phyloP scores from a whole-genome alignment of 2,888 invertebrate genomes.

The Chymomyza amoena region DNA sequence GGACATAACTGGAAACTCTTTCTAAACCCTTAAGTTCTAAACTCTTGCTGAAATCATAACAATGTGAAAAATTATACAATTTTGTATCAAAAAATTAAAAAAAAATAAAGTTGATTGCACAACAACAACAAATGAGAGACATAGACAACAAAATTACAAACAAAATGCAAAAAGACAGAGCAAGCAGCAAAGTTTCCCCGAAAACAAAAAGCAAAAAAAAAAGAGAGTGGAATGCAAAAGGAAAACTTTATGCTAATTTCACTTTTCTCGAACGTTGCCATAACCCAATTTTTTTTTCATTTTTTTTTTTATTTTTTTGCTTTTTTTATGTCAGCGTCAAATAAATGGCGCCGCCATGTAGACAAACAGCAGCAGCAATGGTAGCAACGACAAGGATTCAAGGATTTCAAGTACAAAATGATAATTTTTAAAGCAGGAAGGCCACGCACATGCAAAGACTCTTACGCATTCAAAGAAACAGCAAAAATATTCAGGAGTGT shows the following conservation, averaged over 20 bases:
- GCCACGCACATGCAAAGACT: constrained; percentile 20
- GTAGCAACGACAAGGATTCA: constrained; percentile 27
- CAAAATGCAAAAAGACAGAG: constrained; percentile 45
- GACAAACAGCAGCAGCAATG: not conserved
- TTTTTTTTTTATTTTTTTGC: not conserved
- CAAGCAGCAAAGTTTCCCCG: constrained; percentile 24
- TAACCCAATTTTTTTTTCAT: constrained; percentile 56
- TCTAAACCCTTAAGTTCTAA: not conserved
- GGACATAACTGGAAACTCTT: not conserved
- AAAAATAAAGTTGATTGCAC: constrained; percentile 43
- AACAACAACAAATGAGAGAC: constrained; percentile 14
- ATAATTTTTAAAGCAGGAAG: constrained; percentile 52
- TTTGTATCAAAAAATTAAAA: constrained; percentile 30
- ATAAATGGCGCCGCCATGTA: constrained; percentile 53
- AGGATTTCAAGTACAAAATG: constrained; percentile 27
- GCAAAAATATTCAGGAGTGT: too few relatives aligned
- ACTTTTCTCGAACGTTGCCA: constrained; percentile 64
- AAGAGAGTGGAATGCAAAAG: constrained; percentile 41
- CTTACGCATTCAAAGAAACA: constrained; percentile 14
- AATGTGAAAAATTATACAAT: constrained; percentile 21
- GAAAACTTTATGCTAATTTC: constrained; percentile 66
- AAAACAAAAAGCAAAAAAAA: constrained; percentile 17
- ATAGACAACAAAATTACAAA: constrained; percentile 37
- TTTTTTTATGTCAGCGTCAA: constrained; percentile 16
- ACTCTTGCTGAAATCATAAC: not conserved